These are phyloP conservation scores for Pipistrellus nathusii DNA, from an alignment of 2,797 vertebrate genomes.

Conservation along the genomic window DNA sequence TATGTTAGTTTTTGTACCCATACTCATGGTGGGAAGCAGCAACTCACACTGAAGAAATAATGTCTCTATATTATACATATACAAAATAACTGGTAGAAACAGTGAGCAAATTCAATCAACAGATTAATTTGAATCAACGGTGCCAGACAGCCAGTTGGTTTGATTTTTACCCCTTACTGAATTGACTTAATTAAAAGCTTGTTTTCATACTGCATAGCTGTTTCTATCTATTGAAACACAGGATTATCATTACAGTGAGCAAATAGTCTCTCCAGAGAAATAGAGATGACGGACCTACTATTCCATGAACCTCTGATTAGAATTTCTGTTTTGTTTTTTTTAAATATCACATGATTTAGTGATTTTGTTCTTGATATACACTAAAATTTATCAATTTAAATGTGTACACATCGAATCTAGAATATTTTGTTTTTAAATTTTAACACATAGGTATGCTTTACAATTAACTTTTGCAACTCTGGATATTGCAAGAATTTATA, in stretches of 20 bases:
- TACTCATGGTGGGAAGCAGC: not conserved
- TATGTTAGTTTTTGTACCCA: not conserved
- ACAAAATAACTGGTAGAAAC: constrained; percentile 17
- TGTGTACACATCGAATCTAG: not conserved
- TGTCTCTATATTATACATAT: not conserved
- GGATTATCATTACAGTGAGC: not conserved
- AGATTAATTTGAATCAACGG: constrained; percentile 63
- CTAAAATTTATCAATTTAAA: constrained; percentile 29
- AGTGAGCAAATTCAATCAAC: constrained; percentile 3
- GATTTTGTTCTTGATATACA: not conserved
- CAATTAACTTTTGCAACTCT: not conserved
- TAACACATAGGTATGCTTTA: not conserved
- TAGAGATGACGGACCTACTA: not conserved
- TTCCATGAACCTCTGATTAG: not conserved
- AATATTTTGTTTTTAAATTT: constrained; percentile 35
- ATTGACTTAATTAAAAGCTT: constrained; percentile 54
- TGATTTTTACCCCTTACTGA: constrained; percentile 32
- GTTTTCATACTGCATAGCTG: not conserved
- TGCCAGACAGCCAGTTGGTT: constrained; percentile 8
- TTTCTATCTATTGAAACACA: constrained; percentile 6
- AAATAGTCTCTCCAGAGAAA: not conserved
- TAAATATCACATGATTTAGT: not conserved
- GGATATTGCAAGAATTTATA: not conserved
- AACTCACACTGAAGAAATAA: not conserved
- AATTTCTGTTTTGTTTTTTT: not conserved